Base-by-base conservation (phyloP, 2,888 invertebrate genomes). In the Conus canariensis region DNA sequence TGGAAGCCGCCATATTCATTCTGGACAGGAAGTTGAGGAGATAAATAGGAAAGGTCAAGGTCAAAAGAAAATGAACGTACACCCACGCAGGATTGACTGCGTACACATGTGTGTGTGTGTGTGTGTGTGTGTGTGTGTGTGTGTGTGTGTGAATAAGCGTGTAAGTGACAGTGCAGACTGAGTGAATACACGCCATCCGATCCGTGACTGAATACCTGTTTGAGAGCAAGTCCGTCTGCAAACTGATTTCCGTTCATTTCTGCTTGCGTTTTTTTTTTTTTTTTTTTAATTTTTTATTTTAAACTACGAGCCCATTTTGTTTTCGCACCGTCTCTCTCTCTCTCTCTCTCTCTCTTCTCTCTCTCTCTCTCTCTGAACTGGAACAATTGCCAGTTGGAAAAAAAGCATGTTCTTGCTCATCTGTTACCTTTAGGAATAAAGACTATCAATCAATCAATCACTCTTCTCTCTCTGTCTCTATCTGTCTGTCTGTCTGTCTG, bases 111-210 rank as follows among this genome's bases (percentile, higher is more conserved):
- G 70, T 70, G 70, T 70, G 70, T 22, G 70, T 70, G 70, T 70
- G 70, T 70, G 70, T 70, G 70, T 70, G 30, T 80, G 30, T 80
- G 80, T 80, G 80, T 80, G 80, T 80, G 30, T 80, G 30, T 80
- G 45, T 80, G 80, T 80, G 80, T 80, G 30, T 80, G 80, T 80
- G 80, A 30, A 12, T 80, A 0, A 30, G 30, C 30, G 30, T 30
- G 80, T 80, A 12, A 30, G 30, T 80, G 70, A 19, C 16, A 1
- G 70, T 70, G n/a, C 19, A 19, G 45, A 14, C 6, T 64, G 64
- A 14, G 45, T 45, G 4, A 45, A 45, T 45, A 3, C 45, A 45
- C 45, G 45, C 45, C 45, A 45, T 45, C 45, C 45, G 64, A 14
- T 70, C 16, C 19, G 70, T 1, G 70, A 19, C 22, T 70, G 70